Conservation (phyloP, 2,113 vertebrate genomes). For the Panthera leo region DNA sequence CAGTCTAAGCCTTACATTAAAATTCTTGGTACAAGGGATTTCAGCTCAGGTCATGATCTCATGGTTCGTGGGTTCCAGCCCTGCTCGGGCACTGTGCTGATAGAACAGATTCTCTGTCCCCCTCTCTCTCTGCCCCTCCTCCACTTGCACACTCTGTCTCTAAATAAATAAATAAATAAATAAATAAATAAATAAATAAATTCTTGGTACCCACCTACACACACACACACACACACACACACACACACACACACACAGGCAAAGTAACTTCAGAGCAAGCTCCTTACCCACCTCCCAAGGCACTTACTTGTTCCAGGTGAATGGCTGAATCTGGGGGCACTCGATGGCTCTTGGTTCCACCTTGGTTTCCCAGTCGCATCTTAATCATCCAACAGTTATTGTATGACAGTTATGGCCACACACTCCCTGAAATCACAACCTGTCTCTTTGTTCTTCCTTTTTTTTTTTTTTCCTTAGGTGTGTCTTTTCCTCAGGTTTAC, state of each 20-base stretch:
- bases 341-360: background rate
- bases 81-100: too few relatives aligned
- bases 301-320: background rate
- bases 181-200: too few relatives aligned
- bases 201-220: background rate
- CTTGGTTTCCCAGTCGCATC: background rate
- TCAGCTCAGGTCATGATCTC: too few relatives aligned
- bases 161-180: too few relatives aligned
- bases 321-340: background rate
- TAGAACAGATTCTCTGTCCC: too few relatives aligned
- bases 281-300: background rate
- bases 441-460: background rate
- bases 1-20: background rate
- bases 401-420: too few relatives aligned
- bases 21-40: background rate
- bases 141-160: too few relatives aligned
- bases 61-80: too few relatives aligned
- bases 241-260: background rate
- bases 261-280: background rate
- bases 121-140: too few relatives aligned
- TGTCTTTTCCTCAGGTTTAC: background rate
- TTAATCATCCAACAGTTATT: background rate
- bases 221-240: background rate
- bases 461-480: background rate
- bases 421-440: background rate